phyloP scores from a whole-genome alignment of 2,113 vertebrate genomes.

The Pycnonotus jocosus region DNA sequence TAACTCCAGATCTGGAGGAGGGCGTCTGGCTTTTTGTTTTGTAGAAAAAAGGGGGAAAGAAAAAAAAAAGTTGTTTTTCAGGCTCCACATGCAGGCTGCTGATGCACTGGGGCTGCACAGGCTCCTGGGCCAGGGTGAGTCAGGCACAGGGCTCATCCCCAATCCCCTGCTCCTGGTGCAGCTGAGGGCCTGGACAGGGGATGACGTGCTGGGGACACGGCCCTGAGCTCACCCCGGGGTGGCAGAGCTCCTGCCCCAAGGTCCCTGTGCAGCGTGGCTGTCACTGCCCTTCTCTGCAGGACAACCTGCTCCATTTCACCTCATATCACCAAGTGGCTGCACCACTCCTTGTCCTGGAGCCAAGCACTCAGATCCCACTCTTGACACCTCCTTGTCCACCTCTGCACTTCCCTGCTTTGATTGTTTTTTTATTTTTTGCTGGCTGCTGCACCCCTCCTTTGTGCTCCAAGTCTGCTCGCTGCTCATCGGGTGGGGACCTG shows the following conservation, averaged over 20 bases:
- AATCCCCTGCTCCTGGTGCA: not conserved
- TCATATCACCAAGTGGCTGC: rapidly evolving
- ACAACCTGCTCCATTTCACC: rapidly evolving
- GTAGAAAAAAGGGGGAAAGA: not conserved
- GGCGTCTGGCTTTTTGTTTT: not conserved
- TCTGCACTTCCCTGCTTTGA: not conserved
- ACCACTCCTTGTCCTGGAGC: not conserved
- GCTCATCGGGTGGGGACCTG: constrained; percentile 70
- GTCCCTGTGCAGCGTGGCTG: rapidly evolving
- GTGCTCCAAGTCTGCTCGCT: constrained; percentile 45
- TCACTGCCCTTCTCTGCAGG: not conserved
- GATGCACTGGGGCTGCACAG: not conserved
- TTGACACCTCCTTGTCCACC: not conserved
- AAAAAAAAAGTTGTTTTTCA: constrained; percentile 19
- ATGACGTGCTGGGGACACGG: not conserved
- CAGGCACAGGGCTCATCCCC: not conserved
- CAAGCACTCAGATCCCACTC: not conserved
- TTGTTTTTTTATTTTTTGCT: not conserved
- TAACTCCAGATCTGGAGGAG: constrained; percentile 11
- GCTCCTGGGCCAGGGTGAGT: not conserved
- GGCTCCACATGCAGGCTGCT: not conserved
- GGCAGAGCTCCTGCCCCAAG: not conserved
- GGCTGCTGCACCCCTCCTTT: constrained; percentile 16
- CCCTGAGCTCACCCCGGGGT: rapidly evolving
- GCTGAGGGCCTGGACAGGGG: rapidly evolving